phyloP scores from a whole-genome alignment of 2,113 vertebrate genomes.

The Cisticola juncidis region DNA sequence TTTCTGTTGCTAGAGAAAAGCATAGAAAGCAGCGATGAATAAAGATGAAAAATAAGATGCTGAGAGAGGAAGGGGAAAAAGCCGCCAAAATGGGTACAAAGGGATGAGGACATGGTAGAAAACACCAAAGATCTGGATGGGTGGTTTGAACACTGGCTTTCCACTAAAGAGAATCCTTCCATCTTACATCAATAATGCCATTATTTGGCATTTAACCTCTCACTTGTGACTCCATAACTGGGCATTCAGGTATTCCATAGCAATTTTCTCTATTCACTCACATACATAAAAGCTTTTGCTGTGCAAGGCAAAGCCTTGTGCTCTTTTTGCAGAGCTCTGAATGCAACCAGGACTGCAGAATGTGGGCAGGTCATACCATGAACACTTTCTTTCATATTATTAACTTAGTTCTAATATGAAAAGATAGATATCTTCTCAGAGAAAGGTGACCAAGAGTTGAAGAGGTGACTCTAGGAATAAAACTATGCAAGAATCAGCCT shows the following conservation, averaged over 20 bases:
- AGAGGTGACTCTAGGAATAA: not conserved
- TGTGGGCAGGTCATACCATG: not conserved
- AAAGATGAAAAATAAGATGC: constrained; percentile 1
- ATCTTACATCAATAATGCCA: not conserved
- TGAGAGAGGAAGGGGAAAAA: not conserved
- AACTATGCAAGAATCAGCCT: not conserved
- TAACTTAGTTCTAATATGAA: not conserved
- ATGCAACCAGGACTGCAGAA: not conserved
- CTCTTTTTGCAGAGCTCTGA: not conserved
- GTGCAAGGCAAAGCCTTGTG: not conserved
- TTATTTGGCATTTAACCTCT: not conserved
- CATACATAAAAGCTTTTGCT: not conserved
- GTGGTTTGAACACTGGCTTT: not conserved
- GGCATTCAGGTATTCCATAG: not conserved
- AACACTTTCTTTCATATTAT: not conserved
- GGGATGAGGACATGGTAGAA: not conserved
- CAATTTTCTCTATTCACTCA: constrained; percentile 11
- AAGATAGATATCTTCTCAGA: not conserved
- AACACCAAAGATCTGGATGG: not conserved
- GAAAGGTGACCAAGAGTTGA: not conserved
- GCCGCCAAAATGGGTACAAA: not conserved
- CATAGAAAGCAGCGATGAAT: not conserved
- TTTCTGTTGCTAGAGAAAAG: constrained; percentile 43
- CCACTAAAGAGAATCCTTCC: not conserved
- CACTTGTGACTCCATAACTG: not conserved